phyloP scores from a whole-genome alignment of 2,888 invertebrate species.

The Glaucopsyche alexis region DNA sequence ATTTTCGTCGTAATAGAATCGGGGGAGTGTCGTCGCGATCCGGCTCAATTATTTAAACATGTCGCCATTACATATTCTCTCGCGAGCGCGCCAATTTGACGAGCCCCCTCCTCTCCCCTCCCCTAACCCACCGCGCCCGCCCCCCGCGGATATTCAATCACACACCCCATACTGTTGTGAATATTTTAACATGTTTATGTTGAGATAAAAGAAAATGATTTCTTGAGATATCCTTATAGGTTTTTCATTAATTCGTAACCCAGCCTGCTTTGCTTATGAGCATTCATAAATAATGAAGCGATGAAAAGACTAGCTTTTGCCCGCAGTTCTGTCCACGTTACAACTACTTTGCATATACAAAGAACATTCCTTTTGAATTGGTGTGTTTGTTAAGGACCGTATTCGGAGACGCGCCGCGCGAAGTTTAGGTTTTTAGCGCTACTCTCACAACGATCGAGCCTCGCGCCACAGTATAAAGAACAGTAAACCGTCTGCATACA shows the following conservation, averaged over 20 bases:
- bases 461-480: too few species aligned
- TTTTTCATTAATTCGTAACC: constrained; percentile 1
- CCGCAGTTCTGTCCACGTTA: too few species aligned
- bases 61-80: constrained; percentile 22
- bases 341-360: too few species aligned
- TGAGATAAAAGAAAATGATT: constrained; percentile 9
- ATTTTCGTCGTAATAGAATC: constrained; percentile 13
- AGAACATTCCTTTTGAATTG: too few species aligned
- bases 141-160: constrained; percentile 9
- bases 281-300: neutral
- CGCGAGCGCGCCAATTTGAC: constrained; percentile 22
- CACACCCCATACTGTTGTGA: constrained; percentile 11
- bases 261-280: neutral
- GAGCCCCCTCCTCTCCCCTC: neutral
- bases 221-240: neutral
- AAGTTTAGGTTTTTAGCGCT: too few species aligned
- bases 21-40: constrained; percentile 2
- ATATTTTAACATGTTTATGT: constrained; percentile 14
- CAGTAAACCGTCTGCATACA: too few species aligned
- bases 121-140: neutral
- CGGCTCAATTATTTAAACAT: constrained; percentile 14
- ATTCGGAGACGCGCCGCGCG: too few species aligned
- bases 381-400: too few species aligned
- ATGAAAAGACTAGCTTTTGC: neutral
- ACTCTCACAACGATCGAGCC: too few species aligned